A percentile compares a stretch with the other conserved stretches of the same genome.
These are phyloP conservation scores for Listrodromus nycthemerus DNA, from an alignment of 2,888 invertebrate species.

Conservation along the genomic window DNA sequence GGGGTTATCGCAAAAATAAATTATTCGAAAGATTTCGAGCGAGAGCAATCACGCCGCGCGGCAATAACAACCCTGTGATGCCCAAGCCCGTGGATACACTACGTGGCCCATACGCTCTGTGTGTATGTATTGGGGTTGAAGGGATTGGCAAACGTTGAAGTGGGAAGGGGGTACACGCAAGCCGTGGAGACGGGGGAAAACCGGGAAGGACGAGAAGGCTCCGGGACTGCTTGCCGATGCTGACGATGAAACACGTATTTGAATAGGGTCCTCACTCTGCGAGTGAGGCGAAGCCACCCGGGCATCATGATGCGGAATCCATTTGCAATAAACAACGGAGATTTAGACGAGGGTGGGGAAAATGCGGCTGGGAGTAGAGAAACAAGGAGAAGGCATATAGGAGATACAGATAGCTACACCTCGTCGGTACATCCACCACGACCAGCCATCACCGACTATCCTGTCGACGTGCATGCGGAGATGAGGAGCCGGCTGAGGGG, in stretches of 20 bases:
- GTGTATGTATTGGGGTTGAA: neutral
- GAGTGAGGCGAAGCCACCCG: conserved; percentile 74
- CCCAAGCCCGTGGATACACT: conserved; percentile 60
- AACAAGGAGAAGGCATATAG: conserved; percentile 47
- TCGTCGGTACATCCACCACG: conserved; percentile 32
- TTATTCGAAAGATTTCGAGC: conserved; percentile 80
- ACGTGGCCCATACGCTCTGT: conserved; percentile 19
- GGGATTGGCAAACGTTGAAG: conserved; percentile 18
- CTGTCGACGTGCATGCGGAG: conserved; percentile 45
- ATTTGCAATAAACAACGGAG: conserved; percentile 85
- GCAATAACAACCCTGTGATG: conserved; percentile 77
- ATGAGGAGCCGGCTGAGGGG: conserved; percentile 23
- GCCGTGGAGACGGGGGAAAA: conserved; percentile 49
- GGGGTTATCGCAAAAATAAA: conserved; percentile 76
- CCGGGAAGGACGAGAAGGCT: conserved; percentile 52
- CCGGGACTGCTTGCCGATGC: conserved; percentile 55
- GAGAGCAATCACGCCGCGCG: conserved; percentile 78
- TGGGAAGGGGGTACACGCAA: conserved; percentile 25
- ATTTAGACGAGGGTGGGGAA: conserved; percentile 77
- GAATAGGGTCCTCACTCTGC: conserved; percentile 73
- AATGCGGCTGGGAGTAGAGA: conserved; percentile 22
- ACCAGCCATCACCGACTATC: conserved; percentile 24
- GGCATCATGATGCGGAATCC: conserved; percentile 83
- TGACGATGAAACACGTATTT: conserved; percentile 80
- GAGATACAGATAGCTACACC: conserved; percentile 49